Percentiles rank a stretch among this genome's conserved stretches.
These are phyloP conservation scores for Gopherus flavomarginatus DNA, from an alignment of 2,113 vertebrate genomes.

Conservation along the genomic window DNA sequence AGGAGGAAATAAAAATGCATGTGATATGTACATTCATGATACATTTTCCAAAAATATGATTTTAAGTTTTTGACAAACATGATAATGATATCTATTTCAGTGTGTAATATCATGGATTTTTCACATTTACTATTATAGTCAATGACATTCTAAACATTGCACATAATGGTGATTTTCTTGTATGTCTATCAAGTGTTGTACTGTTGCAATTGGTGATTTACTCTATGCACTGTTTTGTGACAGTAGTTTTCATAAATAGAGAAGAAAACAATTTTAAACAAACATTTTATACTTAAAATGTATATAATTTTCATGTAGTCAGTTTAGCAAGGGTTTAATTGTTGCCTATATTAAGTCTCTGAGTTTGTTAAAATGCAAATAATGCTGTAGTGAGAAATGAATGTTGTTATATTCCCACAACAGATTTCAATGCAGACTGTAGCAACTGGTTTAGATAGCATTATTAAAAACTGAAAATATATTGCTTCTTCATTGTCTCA, in stretches of 20 bases:
- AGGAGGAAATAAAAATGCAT: not conserved
- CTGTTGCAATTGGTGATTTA: not conserved
- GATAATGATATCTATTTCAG: not conserved
- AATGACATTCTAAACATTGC: fast-evolving
- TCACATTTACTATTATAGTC: not conserved
- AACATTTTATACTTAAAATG: conserved; percentile 33
- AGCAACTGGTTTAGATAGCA: conserved; percentile 35
- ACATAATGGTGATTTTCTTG: not conserved
- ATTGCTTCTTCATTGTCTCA: conserved; percentile 56
- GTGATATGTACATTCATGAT: not conserved
- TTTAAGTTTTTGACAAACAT: not conserved
- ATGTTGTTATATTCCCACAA: not conserved
- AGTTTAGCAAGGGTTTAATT: conserved; percentile 47
- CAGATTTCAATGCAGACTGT: conserved; percentile 15
- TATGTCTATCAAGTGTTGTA: not conserved
- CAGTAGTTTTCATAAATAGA: not conserved
- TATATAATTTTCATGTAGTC: conserved; percentile 38
- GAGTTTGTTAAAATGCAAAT: conserved; percentile 49
- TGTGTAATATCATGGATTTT: not conserved
- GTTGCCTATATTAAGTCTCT: conserved; percentile 26
- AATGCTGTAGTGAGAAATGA: not conserved
- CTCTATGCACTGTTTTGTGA: not conserved
- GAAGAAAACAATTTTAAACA: not conserved
- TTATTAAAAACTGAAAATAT: conserved; percentile 58
- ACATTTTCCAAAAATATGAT: not conserved